Percentiles rank a stretch among this genome's conserved stretches.
Conservation (phyloP, 2,888 invertebrate genomes). For the Dichetophora obliterata region DNA sequence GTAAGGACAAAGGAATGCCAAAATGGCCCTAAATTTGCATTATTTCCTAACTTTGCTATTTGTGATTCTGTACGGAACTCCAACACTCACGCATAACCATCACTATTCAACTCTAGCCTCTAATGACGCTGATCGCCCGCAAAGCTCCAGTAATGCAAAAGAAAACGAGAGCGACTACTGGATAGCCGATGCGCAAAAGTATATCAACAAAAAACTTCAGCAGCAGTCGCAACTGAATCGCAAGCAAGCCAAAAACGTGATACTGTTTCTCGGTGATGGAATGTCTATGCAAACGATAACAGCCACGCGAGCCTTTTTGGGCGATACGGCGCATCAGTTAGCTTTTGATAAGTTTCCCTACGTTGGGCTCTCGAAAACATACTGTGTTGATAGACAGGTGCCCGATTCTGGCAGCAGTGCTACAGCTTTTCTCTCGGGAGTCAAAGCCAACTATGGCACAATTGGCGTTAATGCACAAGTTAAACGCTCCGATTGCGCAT, state of each 20-base stretch:
- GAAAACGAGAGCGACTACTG: conserved; percentile 48
- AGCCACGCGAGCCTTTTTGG: conserved; percentile 75
- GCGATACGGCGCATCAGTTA: conserved; percentile 74
- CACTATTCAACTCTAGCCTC: neutral
- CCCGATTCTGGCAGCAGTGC: conserved; percentile 87
- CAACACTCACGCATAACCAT: too few species aligned
- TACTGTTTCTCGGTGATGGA: conserved; percentile 81
- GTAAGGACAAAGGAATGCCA: too few species aligned
- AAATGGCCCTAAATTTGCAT: too few species aligned
- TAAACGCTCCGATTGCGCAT: conserved; percentile 75
- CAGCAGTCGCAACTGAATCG: conserved; percentile 31
- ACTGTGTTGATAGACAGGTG: conserved; percentile 81
- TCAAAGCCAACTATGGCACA: conserved; percentile 83
- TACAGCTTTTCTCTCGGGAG: conserved; percentile 83
- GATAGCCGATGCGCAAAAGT: conserved; percentile 43
- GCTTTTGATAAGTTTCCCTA: conserved; percentile 77
- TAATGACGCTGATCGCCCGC: neutral
- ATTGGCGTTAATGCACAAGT: conserved; percentile 81
- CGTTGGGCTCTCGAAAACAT: conserved; percentile 74
- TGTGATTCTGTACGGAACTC: too few species aligned
- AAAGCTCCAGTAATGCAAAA: neutral
- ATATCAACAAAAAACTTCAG: conserved; percentile 41
- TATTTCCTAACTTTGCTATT: too few species aligned
- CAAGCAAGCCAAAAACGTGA: conserved; percentile 73
- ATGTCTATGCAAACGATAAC: conserved; percentile 80